A percentile compares a stretch with the other conserved stretches of the same genome.
phyloP scores from a whole-genome alignment of 2,797 vertebrate genomes.

The Cyprinodon diabolis region DNA sequence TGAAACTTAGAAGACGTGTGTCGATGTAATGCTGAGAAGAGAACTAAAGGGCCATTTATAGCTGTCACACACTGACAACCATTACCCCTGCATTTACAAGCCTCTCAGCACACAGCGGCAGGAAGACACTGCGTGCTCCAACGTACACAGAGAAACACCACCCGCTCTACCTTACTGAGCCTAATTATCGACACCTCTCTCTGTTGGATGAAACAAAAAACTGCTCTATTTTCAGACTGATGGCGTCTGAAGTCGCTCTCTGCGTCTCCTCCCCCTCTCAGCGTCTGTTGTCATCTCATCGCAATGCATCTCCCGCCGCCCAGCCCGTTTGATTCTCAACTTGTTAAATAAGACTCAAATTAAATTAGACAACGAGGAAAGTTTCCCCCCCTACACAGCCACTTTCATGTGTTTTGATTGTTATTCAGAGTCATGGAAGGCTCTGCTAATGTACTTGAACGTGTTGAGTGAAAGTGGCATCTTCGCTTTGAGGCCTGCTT shows the following conservation, averaged over 20 bases:
- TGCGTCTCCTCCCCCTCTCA: slow-evolving; percentile 65
- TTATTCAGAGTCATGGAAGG: slow-evolving; percentile 65
- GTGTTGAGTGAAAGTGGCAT: slow-evolving; percentile 54
- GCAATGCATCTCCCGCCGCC: slow-evolving; percentile 44
- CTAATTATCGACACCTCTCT: slow-evolving; percentile 80
- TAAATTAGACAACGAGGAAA: slow-evolving; percentile 80
- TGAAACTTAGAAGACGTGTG: slow-evolving; percentile 40
- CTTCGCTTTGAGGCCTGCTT: slow-evolving; percentile 68
- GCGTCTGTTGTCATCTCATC: slow-evolving; percentile 68
- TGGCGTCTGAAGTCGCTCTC: slow-evolving; percentile 73
- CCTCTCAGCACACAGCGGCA: slow-evolving; percentile 69
- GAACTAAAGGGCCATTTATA: slow-evolving; percentile 76
- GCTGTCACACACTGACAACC: slow-evolving; percentile 75
- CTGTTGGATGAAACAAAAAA: slow-evolving; percentile 78
- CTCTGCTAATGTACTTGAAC: slow-evolving; percentile 31
- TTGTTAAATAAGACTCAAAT: slow-evolving; percentile 82
- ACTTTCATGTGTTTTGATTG: slow-evolving; percentile 75
- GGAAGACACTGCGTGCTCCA: slow-evolving; percentile 29
- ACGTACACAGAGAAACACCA: slow-evolving; percentile 31
- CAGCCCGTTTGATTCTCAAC: slow-evolving; percentile 73
- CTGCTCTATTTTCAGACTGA: slow-evolving; percentile 79
- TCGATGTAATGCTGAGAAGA: slow-evolving; percentile 63
- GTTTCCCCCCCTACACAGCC: slow-evolving; percentile 66
- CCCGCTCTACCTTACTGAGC: slow-evolving; percentile 71
- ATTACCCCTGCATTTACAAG: slow-evolving; percentile 77